Base-by-base conservation (phyloP, 2,888 invertebrate genomes). In the Tanytarsus gracilentus region DNA sequence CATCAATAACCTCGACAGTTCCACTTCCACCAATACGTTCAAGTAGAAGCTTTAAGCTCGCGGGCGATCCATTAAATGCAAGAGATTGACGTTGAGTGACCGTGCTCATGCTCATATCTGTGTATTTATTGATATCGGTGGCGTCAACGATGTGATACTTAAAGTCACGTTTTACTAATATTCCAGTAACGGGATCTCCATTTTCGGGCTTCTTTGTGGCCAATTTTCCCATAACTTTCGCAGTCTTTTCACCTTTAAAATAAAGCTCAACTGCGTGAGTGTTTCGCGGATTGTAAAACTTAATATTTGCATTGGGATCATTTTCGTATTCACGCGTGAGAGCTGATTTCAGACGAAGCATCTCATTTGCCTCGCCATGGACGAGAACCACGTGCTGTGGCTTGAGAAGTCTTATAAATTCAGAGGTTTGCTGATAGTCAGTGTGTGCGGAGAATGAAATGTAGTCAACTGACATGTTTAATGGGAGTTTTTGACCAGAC, bases 401-500 rank as follows among this genome's bases (percentile, higher is more conserved):
- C 70, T 92, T 92, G 48, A 99, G 76, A 53, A 88, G 83, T 53
- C 95, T 81, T 64, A 99, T 91, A 69, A 99, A 99, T 76, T 97
- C 96, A 50, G 94, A 93, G 0, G 98, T 99, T 76, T 96, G 96
- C 72, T 92, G 88, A 72, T 94, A 97, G 76, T 97, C 97, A 0
- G 99, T 98, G 72, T 99, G 99, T 0, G 99, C 99, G 0, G 98
- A 98, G 77, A 99, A 99, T 0, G 97, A 98, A 68, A 99, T 99
- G 74, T 99, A 99, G 75, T 98, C 96, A 0, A 99, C 97, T 0
- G 95, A 94, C 88, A 96, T 95, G 74, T 93, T 94, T 40, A 98
- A 77, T 0, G 96, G 95, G 61, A 99, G 75, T 73, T 96, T 96
- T 75, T 97, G 96, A 0, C 99, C 99, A 1, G 86, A 84, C 84